Evolutionary conservation across 64 coral and sea anemone species (phyloP), one percentile per base, ranked within the genome.

Genomic region (Trachythela sp.): DNA sequence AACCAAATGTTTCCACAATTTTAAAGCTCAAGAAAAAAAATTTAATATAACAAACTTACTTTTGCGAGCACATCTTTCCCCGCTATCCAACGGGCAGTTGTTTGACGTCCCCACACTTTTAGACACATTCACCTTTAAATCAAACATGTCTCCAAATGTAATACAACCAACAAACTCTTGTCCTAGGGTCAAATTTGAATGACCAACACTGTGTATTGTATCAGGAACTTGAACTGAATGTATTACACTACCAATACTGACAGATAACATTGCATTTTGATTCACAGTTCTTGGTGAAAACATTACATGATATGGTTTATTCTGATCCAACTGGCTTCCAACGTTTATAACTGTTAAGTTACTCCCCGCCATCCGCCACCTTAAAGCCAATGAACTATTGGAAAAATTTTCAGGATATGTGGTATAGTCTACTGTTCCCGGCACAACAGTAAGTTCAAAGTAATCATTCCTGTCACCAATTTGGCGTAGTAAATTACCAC

Each of bases 141-240:
- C 7, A 33, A 50, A 84, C 70, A 27, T 48, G 37, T 42, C 18
- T 51, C 93, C 93, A 94, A 89, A 91, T 40, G 31, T 85, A 54
- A 94, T 94, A 40, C 93, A 94, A 41, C 93, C 93, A 70, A 89
- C 42, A 67, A 94, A 94, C 31, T 89, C 89, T 31, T 34, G 42
- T 38, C 68, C 80, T 0, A 39, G 39, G 30, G 36, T 85, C 7
- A 24, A 58, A 60, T 27, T 48, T 9, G 35, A 9, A 59, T 30
- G 8, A 26, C 18, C 54, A 54, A 89, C 89, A 76, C 50, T 89
- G 70, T 39, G 75, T 48, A 94, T 35, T 17, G 93, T 54, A n/a
- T 85, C 89, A 54, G 85, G 32, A 9, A 94, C 86, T 40, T 29
- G 56, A 7, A 77, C 89, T 48, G 39, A 56, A 1, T 71, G 22